These are phyloP conservation scores for Nesogale talazaci DNA, from an alignment of 2,113 vertebrate species.

Conservation along the genomic window DNA sequence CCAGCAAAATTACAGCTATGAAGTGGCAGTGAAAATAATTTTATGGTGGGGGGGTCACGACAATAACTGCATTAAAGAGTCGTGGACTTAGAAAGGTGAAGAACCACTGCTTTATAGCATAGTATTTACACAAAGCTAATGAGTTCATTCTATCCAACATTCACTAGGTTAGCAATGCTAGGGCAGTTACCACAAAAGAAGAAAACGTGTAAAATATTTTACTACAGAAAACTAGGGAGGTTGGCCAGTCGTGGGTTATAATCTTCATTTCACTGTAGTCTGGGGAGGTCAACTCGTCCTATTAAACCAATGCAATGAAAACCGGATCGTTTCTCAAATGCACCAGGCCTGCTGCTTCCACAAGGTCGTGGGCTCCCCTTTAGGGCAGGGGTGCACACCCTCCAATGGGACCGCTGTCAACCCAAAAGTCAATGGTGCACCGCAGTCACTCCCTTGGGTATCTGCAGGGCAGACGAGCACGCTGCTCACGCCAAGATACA, in stretches of 20 bases:
- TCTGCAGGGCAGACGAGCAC: background rate
- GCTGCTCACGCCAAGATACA: too few species aligned
- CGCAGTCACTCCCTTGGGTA: background rate
- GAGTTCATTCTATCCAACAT: conserved; percentile 19
- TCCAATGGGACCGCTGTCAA: conserved; percentile 34
- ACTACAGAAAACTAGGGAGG: background rate
- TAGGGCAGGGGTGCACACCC: background rate
- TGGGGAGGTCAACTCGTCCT: background rate
- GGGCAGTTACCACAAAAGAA: conserved; percentile 18
- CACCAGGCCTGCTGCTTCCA: background rate
- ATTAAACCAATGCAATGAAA: conserved; percentile 54
- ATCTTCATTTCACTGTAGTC: background rate
- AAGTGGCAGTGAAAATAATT: too few species aligned
- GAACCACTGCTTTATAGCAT: background rate
- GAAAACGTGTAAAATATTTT: conserved; percentile 26
- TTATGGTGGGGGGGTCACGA: too few species aligned
- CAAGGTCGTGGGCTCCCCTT: background rate
- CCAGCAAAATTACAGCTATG: too few species aligned
- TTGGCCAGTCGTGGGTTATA: conserved; percentile 10
- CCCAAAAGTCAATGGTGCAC: conserved; percentile 24
- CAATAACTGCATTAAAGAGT: too few species aligned
- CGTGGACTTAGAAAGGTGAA: too few species aligned
- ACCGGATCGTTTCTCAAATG: conserved; percentile 36
- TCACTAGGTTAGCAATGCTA: conserved; percentile 16
- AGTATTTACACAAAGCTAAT: background rate